A percentile compares a stretch with the other conserved stretches of the same genome.
Evolutionary conservation across 2,113 vertebrate genomes (phyloP).

Genomic region (Myotis brandtii): DNA sequence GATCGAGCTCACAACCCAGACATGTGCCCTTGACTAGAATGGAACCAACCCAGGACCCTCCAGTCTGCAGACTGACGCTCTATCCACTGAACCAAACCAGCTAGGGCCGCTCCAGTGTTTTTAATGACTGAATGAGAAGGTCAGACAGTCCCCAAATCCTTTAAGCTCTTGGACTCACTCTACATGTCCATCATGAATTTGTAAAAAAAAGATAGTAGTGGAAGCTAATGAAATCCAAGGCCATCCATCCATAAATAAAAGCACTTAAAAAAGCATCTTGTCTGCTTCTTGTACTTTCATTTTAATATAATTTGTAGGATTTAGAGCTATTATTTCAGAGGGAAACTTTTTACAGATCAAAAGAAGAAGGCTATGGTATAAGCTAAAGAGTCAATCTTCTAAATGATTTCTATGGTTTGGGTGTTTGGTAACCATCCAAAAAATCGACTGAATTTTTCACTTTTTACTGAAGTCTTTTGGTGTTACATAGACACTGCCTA

Average conservation of each 20-base stretch:
- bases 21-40: too few species aligned
- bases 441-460: not conserved
- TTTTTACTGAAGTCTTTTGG: not conserved
- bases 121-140: not conserved
- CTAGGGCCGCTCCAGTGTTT: not conserved
- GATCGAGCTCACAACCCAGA: too few species aligned
- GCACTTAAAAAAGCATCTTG: not conserved
- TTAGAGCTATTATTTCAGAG: conserved; percentile 19
- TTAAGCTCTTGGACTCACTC: not conserved
- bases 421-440: not conserved
- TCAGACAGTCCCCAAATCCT: not conserved
- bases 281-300: not conserved
- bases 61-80: too few species aligned
- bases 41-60: too few species aligned
- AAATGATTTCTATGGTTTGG: not conserved
- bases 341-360: not conserved
- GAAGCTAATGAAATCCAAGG: not conserved
- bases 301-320: not conserved
- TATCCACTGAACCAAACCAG: too few species aligned
- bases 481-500: not conserved
- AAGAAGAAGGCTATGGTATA: not conserved
- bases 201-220: not conserved
- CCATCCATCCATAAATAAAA: not conserved
- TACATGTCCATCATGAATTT: not conserved
- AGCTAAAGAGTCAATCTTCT: not conserved